Evolutionary conservation across 2,797 vertebrate species (phyloP), one percentile per base, ranked within the genome.

Genomic region (Aldrovandia affinis): DNA sequence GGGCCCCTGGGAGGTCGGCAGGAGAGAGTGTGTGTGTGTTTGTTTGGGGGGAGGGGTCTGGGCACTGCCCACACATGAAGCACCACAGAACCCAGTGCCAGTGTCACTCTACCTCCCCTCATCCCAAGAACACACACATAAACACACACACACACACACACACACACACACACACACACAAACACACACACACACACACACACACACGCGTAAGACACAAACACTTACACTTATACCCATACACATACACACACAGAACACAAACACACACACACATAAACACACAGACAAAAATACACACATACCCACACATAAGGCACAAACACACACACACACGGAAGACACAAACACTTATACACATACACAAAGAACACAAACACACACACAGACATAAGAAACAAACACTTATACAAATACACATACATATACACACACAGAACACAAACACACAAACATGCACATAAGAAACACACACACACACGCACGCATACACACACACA

Each of bases 1-100:
- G 89, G 88, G 88, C 83, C 91, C 90, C 88, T 73, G 82, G 52
- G 73, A 82, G 75, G 82, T 50, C 33, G 79, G 54, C 7, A n/a
- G 89, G 90, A 84, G 84, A 89, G 87, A 87, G 90, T 90, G 86
- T 86, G 87, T 86, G 90, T 90, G 86, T 86, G 86, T 86, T 89
- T 91, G 73, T 91, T 90, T 93, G 91, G 89, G 89, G 90, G 85
- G 83, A 87, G 87, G 89, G 85, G 88, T 86, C 89, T 83, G 87
- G 90, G 88, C 84, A 90, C 82, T 91, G 93, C 91, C 93, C 93
- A 93, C 94, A 95, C 93, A 94, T 91, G 89, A 85, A 92, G 92
- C 7, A 77, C 89, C 90, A 89, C 88, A 88, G 88, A 86, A 89
- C 90, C 90, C 81, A 88, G 89, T 89, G 89, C 89, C 89, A 81